A percentile compares a stretch with the other conserved stretches of the same genome.
Conservation (phyloP, 2,888 invertebrate species). For the Drosophila leonis region DNA sequence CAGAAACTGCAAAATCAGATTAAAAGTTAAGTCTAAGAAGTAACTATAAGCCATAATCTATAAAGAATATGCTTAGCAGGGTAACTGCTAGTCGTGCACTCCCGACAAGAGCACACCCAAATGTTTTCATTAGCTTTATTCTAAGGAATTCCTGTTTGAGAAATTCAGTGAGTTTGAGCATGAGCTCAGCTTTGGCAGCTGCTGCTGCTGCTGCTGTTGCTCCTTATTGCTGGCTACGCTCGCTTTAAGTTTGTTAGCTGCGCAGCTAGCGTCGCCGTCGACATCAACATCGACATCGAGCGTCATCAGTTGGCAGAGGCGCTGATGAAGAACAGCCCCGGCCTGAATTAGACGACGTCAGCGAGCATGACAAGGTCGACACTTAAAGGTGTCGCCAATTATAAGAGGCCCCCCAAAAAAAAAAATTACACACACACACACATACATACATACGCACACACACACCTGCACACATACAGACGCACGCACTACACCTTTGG, state of each 20-base stretch:
- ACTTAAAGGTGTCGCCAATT: slow-evolving; percentile 79
- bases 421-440: slow-evolving; percentile 4
- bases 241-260: slow-evolving; percentile 20
- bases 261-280: slow-evolving; percentile 9
- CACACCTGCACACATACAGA: neutral
- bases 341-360: slow-evolving; percentile 79
- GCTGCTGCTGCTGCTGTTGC: slow-evolving; percentile 11
- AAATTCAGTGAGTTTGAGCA: slow-evolving; percentile 48
- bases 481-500: slow-evolving; percentile 12
- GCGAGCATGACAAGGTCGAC: slow-evolving; percentile 80
- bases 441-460: slow-evolving; percentile 5
- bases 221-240: slow-evolving; percentile 48
- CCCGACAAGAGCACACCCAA: neutral
- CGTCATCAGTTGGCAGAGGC: slow-evolving; percentile 51
- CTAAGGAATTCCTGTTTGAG: slow-evolving; percentile 66
- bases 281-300: slow-evolving; percentile 2
- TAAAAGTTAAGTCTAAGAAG: neutral
- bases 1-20: too few relatives aligned
- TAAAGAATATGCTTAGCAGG: accelerated
- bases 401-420: slow-evolving; percentile 34
- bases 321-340: slow-evolving; percentile 79
- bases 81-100: neutral
- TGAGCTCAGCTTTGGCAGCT: slow-evolving; percentile 59
- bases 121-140: slow-evolving; percentile 33
- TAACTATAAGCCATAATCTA: neutral